Evolutionary conservation across 1,140 invertebrate genomes (phyloP).

Genomic region (Diorhabda elongata): DNA sequence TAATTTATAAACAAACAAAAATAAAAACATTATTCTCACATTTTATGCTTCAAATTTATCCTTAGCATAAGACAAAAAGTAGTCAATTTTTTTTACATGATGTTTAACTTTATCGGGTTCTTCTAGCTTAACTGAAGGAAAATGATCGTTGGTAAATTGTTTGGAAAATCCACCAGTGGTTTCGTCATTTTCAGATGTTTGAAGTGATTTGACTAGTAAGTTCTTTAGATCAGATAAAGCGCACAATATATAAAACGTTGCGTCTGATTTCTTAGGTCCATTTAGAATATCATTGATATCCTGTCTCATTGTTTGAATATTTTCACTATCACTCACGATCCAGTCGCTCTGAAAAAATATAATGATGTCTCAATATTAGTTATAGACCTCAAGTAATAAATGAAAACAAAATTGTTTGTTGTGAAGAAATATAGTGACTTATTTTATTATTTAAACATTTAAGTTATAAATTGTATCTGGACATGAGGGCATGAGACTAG

Average conservation of each 20-base stretch:
- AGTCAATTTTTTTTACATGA: constrained; percentile 64
- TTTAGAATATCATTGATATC: constrained; percentile 49
- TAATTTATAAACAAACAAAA: background rate
- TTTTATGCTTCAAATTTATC: background rate
- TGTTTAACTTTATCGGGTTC: constrained; percentile 55
- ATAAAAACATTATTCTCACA: background rate
- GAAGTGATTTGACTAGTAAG: constrained; percentile 51
- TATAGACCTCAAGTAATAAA: too few relatives aligned
- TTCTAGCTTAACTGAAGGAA: constrained; percentile 49
- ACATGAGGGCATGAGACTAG: too few relatives aligned
- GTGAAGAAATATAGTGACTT: too few relatives aligned
- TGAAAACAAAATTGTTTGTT: too few relatives aligned
- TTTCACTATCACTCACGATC: constrained; percentile 46
- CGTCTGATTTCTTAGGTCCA: constrained; percentile 49
- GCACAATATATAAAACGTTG: constrained; percentile 49
- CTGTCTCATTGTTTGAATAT: constrained; percentile 42
- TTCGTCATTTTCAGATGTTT: constrained; percentile 33
- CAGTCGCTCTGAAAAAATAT: constrained; percentile 45
- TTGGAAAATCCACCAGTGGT: constrained; percentile 50
- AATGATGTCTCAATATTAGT: too few relatives aligned
- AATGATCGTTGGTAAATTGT: constrained; percentile 53
- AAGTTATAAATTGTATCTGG: too few relatives aligned
- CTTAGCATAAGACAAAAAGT: constrained; percentile 62
- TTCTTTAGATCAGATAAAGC: constrained; percentile 60
- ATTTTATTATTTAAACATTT: too few relatives aligned